Evolutionary conservation across 1,140 invertebrate genomes (phyloP), one percentile per base, ranked within the genome.

Genomic region (Orchestia grillus): DNA sequence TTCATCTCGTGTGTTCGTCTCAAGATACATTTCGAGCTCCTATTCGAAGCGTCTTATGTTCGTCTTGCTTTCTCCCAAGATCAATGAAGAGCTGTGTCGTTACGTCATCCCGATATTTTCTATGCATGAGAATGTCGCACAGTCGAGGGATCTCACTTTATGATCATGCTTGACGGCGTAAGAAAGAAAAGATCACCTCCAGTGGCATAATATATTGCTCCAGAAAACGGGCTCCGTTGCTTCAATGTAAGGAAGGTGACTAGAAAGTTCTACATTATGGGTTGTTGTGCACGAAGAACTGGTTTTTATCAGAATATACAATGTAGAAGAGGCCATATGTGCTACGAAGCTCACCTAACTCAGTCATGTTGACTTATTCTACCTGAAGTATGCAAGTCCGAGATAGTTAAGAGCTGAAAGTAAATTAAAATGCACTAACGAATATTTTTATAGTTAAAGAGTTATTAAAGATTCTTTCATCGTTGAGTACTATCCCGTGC

Each of bases 51-150:
- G 62, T 1, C 62, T 23, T 23, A 36, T 23, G 62, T 77, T 77
- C 62, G 28, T 77, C 28, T 36, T 77, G 11, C 62, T 77, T 77
- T 36, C 62, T 77, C 62, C 11, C 11, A 36, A 77, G 62, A 77
- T 77, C 62, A 77, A 77, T 77, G 62, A 36, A 77, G 15, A 77
- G 62, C 11, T 36, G 11, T 77, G 15, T 36, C 62, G 62, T 77
- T 15, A 90, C 42, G 88, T 42, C 88, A 42, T 28, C 36, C 41
- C 3, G 88, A 16, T 90, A 43, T 44, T 90, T 90, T 44, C 88
- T 90, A 90, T 90, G 88, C 88, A 90, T 90, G 88, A 90, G 88
- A 90, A 90, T 42, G 41, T 90, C 15, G 36, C 41, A 42, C 88
- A 44, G 88, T 44, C 88, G 11, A 43, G 88, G 15, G 88, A 90